Base-by-base conservation (phyloP, 2,113 vertebrate genomes). In the Poeciliopsis prolifica region DNA sequence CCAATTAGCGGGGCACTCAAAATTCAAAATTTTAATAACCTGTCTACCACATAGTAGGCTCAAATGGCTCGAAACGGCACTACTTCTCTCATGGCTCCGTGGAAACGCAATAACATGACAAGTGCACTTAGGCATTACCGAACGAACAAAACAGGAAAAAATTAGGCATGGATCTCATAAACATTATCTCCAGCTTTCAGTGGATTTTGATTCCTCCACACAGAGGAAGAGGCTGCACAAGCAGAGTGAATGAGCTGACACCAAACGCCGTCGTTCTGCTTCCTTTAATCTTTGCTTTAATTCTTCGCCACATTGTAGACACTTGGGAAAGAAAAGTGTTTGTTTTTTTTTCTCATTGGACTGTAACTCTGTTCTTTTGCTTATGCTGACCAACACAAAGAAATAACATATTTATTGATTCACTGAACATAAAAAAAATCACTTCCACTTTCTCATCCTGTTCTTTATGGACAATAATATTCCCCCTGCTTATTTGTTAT, bases 1-100 rank as follows among this genome's bases (percentile, higher is more conserved):
- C 79, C 84, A 88, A 89, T 90, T 89, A 90, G 80, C 13, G 44
- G 74, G 72, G 81, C 68, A 82, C 80, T 91, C 75, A 81, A 74
- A 83, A 79, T 82, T 82, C 67, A 30, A 84, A 81, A 79, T 87
- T 86, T 79, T 71, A 87, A 89, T 88, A 78, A 86, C 81, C 82
- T 86, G 79, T 90, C 84, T 75, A 71, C 75, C 63, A 80, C 78
- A 69, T 78, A 81, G 68, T 35, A 81, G 79, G 77, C 80, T 75
- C 67, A 77, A 81, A 82, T 82, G 75, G 77, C 75, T 78, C 72
- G 70, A 88, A 86, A 85, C 63, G 54, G 65, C 64, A 51, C 30
- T 69, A 51, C 30, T 72, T 33, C 79, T 78, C 26, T 63, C 31
- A 63, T 33, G 68, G 44, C 80, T 75, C 15, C 65, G 72, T 13